Base-by-base conservation (phyloP, 30 jellyfish, hydroid and myxozoan species). In the Cassiopea andromeda region DNA sequence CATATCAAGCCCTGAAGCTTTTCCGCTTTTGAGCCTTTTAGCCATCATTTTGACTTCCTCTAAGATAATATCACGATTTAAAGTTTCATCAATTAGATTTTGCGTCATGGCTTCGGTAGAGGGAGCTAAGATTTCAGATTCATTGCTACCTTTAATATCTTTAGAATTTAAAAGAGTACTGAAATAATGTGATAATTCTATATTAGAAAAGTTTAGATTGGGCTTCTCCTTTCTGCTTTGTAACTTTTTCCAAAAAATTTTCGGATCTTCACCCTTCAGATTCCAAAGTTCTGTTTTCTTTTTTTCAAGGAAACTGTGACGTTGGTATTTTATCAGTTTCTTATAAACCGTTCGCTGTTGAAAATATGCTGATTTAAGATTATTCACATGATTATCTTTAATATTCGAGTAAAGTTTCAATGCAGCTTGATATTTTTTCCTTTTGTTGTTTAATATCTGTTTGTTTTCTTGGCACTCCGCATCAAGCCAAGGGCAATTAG, bases 1-100 rank as follows among this genome's bases (percentile, higher is more conserved):
- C 72, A 44, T 70, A 57, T 79, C 88, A 16, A 79, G 60, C 38
- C 88, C 78, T 48, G 88, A 16, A 19, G 89, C 80, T 81, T 81
- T 81, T 13, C 81, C 70, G 67, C 44, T 44, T 47, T 81, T 81
- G 80, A 81, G 89, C 57, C 46, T 81, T 81, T 81, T 77, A 64
- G 73, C 73, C 69, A 47, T 57, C 80, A 8, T 46, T 44, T 44
- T 60, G 69, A 81, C 81, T 47, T 81, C 80, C 73, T 81, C 89
- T 58, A 75, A 46, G 69, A 69, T 43, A 75, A 75, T 75, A 44
- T 75, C 83, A 75, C 69, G 68, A 75, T 75, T 75, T 16, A 75
- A 75, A 46, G 83, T 75, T 75, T 75, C 83, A 38, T 75, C 83
- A 75, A 44, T 75, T 44, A 75, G 83, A 75, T 46, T 45, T 75